Conservation (phyloP, 1,140 invertebrate species). For the Pseudomyrmex sp. region DNA sequence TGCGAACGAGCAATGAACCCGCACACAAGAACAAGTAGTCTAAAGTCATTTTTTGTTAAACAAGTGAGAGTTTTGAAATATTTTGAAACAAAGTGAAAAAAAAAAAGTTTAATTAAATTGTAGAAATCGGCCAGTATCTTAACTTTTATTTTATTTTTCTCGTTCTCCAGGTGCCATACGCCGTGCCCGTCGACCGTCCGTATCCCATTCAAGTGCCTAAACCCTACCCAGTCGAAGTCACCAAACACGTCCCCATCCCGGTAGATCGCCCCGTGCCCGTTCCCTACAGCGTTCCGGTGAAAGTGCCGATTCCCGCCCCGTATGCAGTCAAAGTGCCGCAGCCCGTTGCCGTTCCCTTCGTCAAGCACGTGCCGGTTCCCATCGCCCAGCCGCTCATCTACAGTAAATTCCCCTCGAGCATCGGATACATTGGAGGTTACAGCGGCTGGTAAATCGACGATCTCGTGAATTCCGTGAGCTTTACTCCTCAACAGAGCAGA, state of each 20-base stretch:
- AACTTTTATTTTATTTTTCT: not conserved
- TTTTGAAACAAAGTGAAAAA: too few relatives aligned
- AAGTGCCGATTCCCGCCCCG: constrained; percentile 78
- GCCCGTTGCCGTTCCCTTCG: constrained; percentile 76
- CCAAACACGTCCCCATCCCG: constrained; percentile 77
- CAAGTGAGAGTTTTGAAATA: too few relatives aligned
- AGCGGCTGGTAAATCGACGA: constrained; percentile 39
- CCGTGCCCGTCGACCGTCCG: constrained; percentile 79
- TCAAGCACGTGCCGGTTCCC: constrained; percentile 75
- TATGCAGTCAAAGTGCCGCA: constrained; percentile 77
- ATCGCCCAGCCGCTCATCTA: constrained; percentile 64
- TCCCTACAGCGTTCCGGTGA: constrained; percentile 74
- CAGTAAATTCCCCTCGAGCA: constrained; percentile 34
- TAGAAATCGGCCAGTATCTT: too few relatives aligned
- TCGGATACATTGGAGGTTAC: constrained; percentile 43
- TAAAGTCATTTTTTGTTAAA: too few relatives aligned
- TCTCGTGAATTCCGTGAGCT: constrained; percentile 52
- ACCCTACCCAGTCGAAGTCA: constrained; percentile 79
- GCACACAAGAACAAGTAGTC: too few relatives aligned
- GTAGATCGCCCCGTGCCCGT: constrained; percentile 79
- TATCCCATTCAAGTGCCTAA: constrained; percentile 76
- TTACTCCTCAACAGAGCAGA: not conserved
- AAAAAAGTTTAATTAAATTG: too few relatives aligned
- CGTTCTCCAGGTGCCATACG: constrained; percentile 74
- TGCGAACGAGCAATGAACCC: too few relatives aligned